These are phyloP conservation scores for Morone chrysops DNA, from an alignment of 2,113 vertebrate genomes.

Conservation along the genomic window DNA sequence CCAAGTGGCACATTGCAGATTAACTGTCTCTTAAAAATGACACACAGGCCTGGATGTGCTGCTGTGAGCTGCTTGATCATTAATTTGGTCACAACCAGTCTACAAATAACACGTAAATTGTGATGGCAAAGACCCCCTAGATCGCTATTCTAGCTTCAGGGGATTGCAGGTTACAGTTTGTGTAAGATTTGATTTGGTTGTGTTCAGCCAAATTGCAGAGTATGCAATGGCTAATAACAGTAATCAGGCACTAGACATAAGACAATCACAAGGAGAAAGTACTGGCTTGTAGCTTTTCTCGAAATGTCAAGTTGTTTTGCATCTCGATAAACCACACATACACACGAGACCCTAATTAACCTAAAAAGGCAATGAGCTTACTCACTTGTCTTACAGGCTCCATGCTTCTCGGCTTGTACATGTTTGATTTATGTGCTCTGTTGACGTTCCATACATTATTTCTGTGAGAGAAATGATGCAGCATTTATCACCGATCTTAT, in stretches of 20 bases:
- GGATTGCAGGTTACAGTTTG: not conserved
- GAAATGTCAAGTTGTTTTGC: constrained; percentile 9
- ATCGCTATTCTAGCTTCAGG: not conserved
- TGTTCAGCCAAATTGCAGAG: not conserved
- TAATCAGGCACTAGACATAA: not conserved
- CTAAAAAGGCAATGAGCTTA: not conserved
- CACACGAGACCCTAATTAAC: constrained; percentile 4
- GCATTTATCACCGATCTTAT: constrained; percentile 34
- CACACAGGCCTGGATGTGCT: constrained; percentile 1
- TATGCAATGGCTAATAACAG: not conserved
- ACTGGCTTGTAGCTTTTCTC: not conserved
- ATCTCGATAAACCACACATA: not conserved
- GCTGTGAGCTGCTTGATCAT: not conserved
- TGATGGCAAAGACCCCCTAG: not conserved
- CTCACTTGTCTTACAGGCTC: not conserved
- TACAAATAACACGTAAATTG: not conserved
- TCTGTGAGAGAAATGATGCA: constrained; percentile 36
- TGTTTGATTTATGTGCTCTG: not conserved
- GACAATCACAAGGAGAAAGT: not conserved
- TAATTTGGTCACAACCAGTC: not conserved
- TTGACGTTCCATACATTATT: constrained; percentile 5
- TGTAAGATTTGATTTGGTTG: constrained; percentile 10
- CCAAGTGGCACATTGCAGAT: constrained; percentile 48
- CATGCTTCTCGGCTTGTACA: not conserved
- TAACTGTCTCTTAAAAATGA: constrained; percentile 14